Conservation (phyloP, 1,140 invertebrate genomes). For the Pseudomyrmex flavicornis region DNA sequence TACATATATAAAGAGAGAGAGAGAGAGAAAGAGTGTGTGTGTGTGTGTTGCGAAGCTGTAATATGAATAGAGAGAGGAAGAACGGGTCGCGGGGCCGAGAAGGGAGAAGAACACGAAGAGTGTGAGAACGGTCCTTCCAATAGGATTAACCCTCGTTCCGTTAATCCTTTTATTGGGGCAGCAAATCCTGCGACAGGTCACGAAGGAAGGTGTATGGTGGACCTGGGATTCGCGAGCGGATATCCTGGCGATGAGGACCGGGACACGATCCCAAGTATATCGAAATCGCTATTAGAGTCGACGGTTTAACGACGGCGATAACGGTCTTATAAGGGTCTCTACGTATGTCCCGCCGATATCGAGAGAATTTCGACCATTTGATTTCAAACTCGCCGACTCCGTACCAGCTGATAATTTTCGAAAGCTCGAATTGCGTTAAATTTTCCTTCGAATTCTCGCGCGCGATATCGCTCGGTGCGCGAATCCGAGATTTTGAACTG, state of each 20-base stretch:
- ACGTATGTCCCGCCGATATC: constrained; percentile 51
- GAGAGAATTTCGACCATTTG: constrained; percentile 63
- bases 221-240: constrained; percentile 69
- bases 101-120: constrained; percentile 58
- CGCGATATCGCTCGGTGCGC: neutral
- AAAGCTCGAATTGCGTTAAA: neutral
- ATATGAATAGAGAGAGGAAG: constrained; percentile 39
- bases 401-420: constrained; percentile 34
- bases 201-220: constrained; percentile 74
- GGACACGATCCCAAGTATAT: constrained; percentile 66
- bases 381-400: neutral
- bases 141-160: constrained; percentile 84
- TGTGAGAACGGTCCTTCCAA: constrained; percentile 78
- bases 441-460: neutral
- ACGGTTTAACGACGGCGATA: constrained; percentile 66
- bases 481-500: neutral
- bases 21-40: too few relatives aligned
- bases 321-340: constrained; percentile 61
- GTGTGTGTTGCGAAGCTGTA: constrained; percentile 19
- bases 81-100: constrained; percentile 1
- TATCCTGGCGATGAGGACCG: constrained; percentile 66
- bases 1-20: neutral
- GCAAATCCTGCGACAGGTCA: constrained; percentile 81
- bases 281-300: constrained; percentile 63
- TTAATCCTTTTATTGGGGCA: constrained; percentile 84